A percentile compares a stretch with the other conserved stretches of the same genome.
phyloP scores from a whole-genome alignment of 2,888 invertebrate genomes.

The Argynnis bischoffii region DNA sequence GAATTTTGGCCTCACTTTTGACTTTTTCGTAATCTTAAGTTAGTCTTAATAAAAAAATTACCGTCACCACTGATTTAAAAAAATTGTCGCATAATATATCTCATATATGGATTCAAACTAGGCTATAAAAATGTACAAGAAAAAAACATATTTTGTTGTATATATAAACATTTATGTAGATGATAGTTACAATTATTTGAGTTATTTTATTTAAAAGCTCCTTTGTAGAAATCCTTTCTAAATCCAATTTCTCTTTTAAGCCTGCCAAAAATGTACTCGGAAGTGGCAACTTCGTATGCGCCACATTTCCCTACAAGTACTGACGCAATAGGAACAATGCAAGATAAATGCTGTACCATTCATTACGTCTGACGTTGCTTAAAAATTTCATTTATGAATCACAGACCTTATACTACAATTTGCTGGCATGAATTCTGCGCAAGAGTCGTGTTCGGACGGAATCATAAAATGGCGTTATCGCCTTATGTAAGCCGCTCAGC shows the following conservation, averaged over 20 bases:
- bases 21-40: too few relatives aligned
- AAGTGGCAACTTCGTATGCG: conserved; percentile 23
- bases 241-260: conserved; percentile 7
- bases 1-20: too few relatives aligned
- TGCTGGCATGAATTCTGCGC: conserved; percentile 43
- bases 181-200: too few relatives aligned
- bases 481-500: conserved; percentile 48
- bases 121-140: too few relatives aligned
- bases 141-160: too few relatives aligned
- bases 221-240: not conserved
- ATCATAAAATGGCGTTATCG: conserved; percentile 55
- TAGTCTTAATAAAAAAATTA: too few relatives aligned
- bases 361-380: conserved; percentile 34
- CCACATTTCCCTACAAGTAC: conserved; percentile 13
- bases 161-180: too few relatives aligned
- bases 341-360: conserved; percentile 39
- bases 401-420: conserved; percentile 45
- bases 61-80: too few relatives aligned
- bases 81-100: too few relatives aligned
- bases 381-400: conserved; percentile 49
- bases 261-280: conserved; percentile 19
- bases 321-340: conserved; percentile 31
- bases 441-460: conserved; percentile 45
- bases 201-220: too few relatives aligned
- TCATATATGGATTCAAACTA: too few relatives aligned